Evolutionary conservation across 2,888 invertebrate genomes (phyloP), one percentile per base, ranked within the genome.

Genomic region (Lycocerus yunnanus): DNA sequence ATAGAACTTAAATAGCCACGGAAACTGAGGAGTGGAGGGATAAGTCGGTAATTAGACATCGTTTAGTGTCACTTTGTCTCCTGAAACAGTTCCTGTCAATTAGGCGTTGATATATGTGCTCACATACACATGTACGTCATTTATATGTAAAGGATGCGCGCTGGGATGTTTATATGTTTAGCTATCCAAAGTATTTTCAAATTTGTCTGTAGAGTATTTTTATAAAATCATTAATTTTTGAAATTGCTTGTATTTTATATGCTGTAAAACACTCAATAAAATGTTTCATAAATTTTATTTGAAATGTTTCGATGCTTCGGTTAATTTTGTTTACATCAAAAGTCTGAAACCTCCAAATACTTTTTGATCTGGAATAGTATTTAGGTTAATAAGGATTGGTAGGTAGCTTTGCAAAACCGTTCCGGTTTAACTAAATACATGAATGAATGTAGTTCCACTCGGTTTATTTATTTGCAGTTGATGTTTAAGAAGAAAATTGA

Each of bases 11-110:
- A 86, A 86, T 85, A 85, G 83, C 83, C 71, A 78, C 78, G 80
- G 80, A 79, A 78, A 75, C 78, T 80, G 81, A 77, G 79, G 79
- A 74, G 79, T 72, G 80, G 78, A 80, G 75, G 75, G 79, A 74
- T 76, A 80, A 70, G 78, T 77, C 79, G 78, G 85, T 87, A 87
- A 86, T 87, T 87, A 87, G 87, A 86, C 85, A 86, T 83, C 87
- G 85, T 87, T 87, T 87, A 87, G 87, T 85, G 87, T 87, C 87
- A 86, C 85, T 87, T 87, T 87, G 87, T 87, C 87, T 86, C 83
- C 78, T 80, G 81, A 82, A 85, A 84, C 84, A 81, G 81, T 84
- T 84, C 83, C 85, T 86, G 87, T 87, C 87, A 87, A 87, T 87
- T 87, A 87, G 84, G 84, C 84, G 86, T 83, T 87, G 87, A 87